Evolutionary conservation across 2,797 vertebrate genomes (phyloP), one percentile per base, ranked within the genome.

Genomic region (Acropternis orthonyx): DNA sequence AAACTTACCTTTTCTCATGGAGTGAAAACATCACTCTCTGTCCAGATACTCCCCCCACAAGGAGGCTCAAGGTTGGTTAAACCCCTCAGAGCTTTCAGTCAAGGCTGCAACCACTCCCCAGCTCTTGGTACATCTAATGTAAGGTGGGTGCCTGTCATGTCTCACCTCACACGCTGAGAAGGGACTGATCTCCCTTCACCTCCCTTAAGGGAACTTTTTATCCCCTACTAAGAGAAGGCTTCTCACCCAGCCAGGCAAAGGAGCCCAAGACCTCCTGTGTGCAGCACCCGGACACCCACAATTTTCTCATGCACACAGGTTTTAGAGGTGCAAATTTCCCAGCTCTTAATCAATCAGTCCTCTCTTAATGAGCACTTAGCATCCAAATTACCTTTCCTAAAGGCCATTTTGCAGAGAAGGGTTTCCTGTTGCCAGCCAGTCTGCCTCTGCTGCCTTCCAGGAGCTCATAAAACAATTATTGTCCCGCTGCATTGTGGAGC

Each of bases 401-500:
- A 94, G 75, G 92, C 80, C 62, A 66, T 81, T 88, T 72, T 62
- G 32, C 65, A 80, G 71, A 80, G 63, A 37, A 88, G 37, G 34
- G 43, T 79, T 94, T 95, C 89, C 85, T 71, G 73, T 36, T 88
- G 82, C 87, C 90, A 96, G 78, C 78, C 84, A 94, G 83, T n/a
- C 92, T 95, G 91, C 77, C 92, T 87, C 78, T 92, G 74, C 86
- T 71, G 91, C 92, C 92, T 95, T 96, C 88, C 93, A 96, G 82
- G 74, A 94, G 82, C 77, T 89, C 86, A 89, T 91, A 95, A 95
- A 94, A 89, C 95, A 92, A 94, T 96, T 93, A 94, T 71, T 94
- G 89, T 88, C 94, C 91, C 58, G 34, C 75, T 73, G 81, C 82
- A 88, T 77, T 63, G 90, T 90, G 85, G 72, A 1, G 1, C 79